Evolutionary conservation across 2,113 vertebrate genomes (phyloP), one percentile per base, ranked within the genome.

Genomic region (Candoia aspera): DNA sequence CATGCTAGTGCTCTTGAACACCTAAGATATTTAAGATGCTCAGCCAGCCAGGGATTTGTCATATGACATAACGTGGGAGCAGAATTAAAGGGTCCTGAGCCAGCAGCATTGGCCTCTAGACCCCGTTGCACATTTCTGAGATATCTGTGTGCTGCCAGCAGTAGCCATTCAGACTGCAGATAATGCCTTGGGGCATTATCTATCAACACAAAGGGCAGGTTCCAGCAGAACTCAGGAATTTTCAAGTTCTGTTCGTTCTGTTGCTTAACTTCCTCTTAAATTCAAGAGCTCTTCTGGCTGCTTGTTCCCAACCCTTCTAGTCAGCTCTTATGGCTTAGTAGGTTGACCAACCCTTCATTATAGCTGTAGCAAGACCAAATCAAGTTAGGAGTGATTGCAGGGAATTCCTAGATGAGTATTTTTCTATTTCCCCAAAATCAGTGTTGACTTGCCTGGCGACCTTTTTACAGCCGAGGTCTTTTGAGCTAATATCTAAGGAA

Each of bases 391-490:
- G 37, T 15, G 60, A 62, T 89, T 60, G 42, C 23, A 21, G 42
- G 29, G n/a, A 62, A 73, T 49, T 87, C 73, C 57, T 33, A n/a
- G 95, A 95, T 93, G 88, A 89, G 91, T 93, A 93, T 94, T 96
- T 93, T 90, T 96, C 93, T 90, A 92, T 86, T 92, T 93, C 92
- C 93, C 60, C 95, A 93, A 88, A 86, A 91, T 79, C 90, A 93
- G 95, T 46, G 12, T 42, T 26, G 23, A 26, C 21, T 96, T 95
- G 91, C 92, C 95, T 96, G 94, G 94, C 95, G 92, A 95, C 93
- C 90, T 93, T 96, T 79, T 95, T 95, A 91, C 92, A 95, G 95
- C 93, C 96, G 94, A 95, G 94, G 93, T 94, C 96, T 97, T 96
- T 96, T 96, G 96, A 97, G 95, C 53, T 96, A 93, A 93, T 93